Evolutionary conservation across 37 sponge, comb jelly and placozoan species (phyloP).

Genomic region (Diacarnus erythraeanus): DNA sequence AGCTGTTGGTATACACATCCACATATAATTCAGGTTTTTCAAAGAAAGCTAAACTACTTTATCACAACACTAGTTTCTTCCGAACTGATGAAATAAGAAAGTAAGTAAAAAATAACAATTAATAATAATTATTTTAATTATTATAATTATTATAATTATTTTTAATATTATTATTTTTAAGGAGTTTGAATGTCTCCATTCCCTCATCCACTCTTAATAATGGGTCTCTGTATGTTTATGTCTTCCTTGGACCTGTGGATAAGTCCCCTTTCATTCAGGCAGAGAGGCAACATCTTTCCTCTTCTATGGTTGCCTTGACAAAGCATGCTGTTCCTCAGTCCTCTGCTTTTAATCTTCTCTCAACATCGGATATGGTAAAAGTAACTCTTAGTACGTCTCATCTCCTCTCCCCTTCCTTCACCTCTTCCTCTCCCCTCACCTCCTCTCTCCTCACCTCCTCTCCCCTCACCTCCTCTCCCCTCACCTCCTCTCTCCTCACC

Average conservation of each 20-base stretch:
- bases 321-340: conserved; percentile 45
- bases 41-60: conserved; percentile 11
- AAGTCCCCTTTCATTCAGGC: conserved; percentile 7
- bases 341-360: conserved; percentile 50
- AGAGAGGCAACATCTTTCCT: conserved; percentile 2
- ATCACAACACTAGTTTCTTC: neutral
- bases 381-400: too few species aligned
- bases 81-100: conserved; percentile 19
- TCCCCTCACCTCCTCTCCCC: too few species aligned
- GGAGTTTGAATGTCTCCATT: conserved; percentile 68
- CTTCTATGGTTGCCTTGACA: conserved; percentile 48
- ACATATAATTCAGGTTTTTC: conserved; percentile 1
- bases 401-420: too few species aligned
- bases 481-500: too few species aligned
- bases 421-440: too few species aligned
- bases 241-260: conserved; percentile 45
- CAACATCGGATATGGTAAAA: conserved; percentile 13
- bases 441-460: too few species aligned
- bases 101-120: too few species aligned
- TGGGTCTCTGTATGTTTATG: conserved; percentile 72
- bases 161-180: neutral
- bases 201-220: conserved; percentile 62
- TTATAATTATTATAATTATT: neutral
- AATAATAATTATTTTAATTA: neutral
- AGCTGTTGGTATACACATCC: conserved; percentile 46